Evolutionary conservation across 2,797 vertebrate species (phyloP).

Genomic region (Diplodus sargus): DNA sequence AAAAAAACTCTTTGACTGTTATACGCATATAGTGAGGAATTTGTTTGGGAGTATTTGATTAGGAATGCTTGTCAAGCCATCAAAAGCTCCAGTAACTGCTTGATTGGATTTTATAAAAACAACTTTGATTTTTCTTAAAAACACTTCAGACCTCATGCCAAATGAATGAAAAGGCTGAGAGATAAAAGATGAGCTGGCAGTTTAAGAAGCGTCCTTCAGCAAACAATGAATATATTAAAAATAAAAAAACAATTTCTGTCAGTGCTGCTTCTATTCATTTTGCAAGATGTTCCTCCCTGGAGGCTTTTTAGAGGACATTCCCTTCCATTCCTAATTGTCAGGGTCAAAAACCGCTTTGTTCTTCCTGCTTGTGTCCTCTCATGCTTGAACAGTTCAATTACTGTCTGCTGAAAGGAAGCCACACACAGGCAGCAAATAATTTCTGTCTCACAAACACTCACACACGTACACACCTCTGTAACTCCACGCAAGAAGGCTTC

Average conservation of each 20-base stretch:
- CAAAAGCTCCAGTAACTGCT: slow-evolving; percentile 31
- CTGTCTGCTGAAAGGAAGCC: slow-evolving; percentile 64
- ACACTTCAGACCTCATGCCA: slow-evolving; percentile 1
- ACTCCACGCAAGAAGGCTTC: slow-evolving; percentile 95
- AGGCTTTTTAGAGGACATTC: slow-evolving; percentile 68
- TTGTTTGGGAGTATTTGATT: slow-evolving; percentile 26
- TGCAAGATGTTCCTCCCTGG: slow-evolving; percentile 46
- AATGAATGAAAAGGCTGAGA: slow-evolving; percentile 26
- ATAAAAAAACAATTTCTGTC: slow-evolving; percentile 30
- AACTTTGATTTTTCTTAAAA: slow-evolving; percentile 12
- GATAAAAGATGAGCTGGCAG: slow-evolving; percentile 29
- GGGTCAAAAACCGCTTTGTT: slow-evolving; percentile 73
- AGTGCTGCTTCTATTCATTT: slow-evolving; percentile 43
- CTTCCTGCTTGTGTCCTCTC: slow-evolving; percentile 66
- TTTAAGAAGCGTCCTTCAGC: slow-evolving; percentile 32
- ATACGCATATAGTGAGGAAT: not conserved
- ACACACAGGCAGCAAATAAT: slow-evolving; percentile 69
- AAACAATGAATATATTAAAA: slow-evolving; percentile 11
- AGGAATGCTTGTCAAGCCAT: slow-evolving; percentile 31
- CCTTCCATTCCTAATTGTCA: slow-evolving; percentile 65
- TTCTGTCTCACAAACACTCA: slow-evolving; percentile 40
- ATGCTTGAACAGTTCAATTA: slow-evolving; percentile 78
- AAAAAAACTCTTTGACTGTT: slow-evolving; percentile 1
- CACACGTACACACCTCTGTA: slow-evolving; percentile 85
- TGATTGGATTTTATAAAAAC: slow-evolving; percentile 17